phyloP scores from a whole-genome alignment of 2,797 vertebrate genomes.

The Microcaecilia unicolor region DNA sequence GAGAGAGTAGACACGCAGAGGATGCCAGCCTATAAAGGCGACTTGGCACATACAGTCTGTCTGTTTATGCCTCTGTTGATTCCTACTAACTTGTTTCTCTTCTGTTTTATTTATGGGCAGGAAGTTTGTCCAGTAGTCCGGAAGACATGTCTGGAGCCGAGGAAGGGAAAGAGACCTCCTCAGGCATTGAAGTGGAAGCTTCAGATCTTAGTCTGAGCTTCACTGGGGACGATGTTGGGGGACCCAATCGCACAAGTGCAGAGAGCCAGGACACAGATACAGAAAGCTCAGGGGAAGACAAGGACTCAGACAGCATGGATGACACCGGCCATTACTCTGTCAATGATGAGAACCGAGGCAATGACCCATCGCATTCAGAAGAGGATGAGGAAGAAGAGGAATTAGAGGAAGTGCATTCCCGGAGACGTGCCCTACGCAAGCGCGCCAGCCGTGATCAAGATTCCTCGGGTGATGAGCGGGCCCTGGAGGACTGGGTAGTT shows the following conservation, averaged over 20 bases:
- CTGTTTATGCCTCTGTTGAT: too few species aligned
- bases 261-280: slow-evolving; percentile 48
- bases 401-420: slow-evolving; percentile 47
- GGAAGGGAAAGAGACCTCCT: slow-evolving; percentile 58
- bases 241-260: slow-evolving; percentile 34
- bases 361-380: slow-evolving; percentile 69
- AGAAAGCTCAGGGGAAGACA: slow-evolving; percentile 68
- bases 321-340: slow-evolving; percentile 82
- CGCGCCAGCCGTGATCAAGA: slow-evolving; percentile 59
- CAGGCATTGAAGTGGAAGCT: slow-evolving; percentile 61
- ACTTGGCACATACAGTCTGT: too few species aligned
- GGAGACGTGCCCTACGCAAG: slow-evolving; percentile 40
- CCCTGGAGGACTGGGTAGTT: slow-evolving; percentile 84
- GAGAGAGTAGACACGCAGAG: too few species aligned
- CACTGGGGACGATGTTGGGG: slow-evolving; percentile 41
- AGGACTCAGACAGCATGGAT: slow-evolving; percentile 94
- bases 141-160: slow-evolving; percentile 58
- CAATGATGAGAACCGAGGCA: slow-evolving; percentile 66
- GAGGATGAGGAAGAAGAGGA: slow-evolving; percentile 35
- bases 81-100: too few species aligned
- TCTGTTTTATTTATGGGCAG: slow-evolving; percentile 3
- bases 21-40: too few species aligned
- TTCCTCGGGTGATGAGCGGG: slow-evolving; percentile 75
- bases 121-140: slow-evolving; percentile 57
- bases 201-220: slow-evolving; percentile 61